Conservation (phyloP, 2,888 invertebrate species). For the Sicus ferrugineus region DNA sequence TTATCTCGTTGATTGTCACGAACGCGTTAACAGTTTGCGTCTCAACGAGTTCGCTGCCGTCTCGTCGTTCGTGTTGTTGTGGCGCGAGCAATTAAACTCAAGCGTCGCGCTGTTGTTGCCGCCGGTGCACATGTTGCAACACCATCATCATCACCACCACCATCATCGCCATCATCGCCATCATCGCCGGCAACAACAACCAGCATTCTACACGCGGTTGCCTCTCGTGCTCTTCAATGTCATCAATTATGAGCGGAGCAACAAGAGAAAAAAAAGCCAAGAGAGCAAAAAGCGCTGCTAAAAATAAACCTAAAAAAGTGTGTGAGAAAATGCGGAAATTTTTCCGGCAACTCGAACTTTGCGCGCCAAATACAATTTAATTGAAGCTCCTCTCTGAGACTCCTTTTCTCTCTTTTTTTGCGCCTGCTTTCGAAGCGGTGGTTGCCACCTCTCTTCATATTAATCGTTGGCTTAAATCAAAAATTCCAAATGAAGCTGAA, state of each 20-base stretch:
- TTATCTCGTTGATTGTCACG: neutral
- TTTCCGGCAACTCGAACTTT: slow-evolving; percentile 5
- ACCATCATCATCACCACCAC: neutral
- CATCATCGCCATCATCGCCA: neutral
- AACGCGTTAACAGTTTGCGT: neutral
- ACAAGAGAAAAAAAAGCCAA: neutral
- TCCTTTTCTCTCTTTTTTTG: neutral
- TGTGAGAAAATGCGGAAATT: slow-evolving; percentile 21
- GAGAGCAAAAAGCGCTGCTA: neutral
- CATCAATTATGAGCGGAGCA: slow-evolving; percentile 15
- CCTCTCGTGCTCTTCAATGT: slow-evolving; percentile 13
- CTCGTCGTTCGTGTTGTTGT: neutral
- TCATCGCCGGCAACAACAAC: neutral
- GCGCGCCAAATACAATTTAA: slow-evolving; percentile 20
- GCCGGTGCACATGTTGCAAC: neutral
- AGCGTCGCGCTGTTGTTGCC: slow-evolving; percentile 1
- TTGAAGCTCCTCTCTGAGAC: slow-evolving; percentile 6
- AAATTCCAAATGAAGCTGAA: too few species aligned
- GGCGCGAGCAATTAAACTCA: neutral
- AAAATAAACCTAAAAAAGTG: slow-evolving; percentile 12
- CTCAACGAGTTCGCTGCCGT: neutral
- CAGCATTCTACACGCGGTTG: too few species aligned
- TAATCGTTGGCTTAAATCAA: too few species aligned
- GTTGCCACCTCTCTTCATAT: neutral
- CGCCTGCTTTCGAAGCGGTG: neutral